Evolutionary conservation across 2,113 vertebrate species (phyloP).

Genomic region (Dipodomys ordii): DNA sequence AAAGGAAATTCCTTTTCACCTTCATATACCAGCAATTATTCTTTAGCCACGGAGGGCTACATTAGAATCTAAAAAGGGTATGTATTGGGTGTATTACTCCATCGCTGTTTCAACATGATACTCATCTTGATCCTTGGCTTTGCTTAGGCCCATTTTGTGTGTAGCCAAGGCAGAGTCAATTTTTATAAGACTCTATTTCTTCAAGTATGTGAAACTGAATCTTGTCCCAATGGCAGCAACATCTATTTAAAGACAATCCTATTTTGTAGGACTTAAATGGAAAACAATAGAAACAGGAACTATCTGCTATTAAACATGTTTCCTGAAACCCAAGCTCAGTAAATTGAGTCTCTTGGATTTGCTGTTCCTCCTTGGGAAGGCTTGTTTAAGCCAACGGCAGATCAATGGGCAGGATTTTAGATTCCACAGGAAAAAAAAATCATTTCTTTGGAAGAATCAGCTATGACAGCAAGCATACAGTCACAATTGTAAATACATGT

Average conservation of each 20-base stretch:
- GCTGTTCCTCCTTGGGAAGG: slow-evolving; percentile 52
- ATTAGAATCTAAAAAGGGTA: slow-evolving; percentile 41
- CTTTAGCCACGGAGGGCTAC: slow-evolving; percentile 12
- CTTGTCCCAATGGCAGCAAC: slow-evolving; percentile 54
- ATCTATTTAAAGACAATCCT: slow-evolving; percentile 77
- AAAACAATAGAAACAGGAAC: slow-evolving; percentile 81
- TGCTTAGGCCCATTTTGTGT: slow-evolving; percentile 57
- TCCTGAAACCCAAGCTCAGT: slow-evolving; percentile 75
- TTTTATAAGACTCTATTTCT: slow-evolving; percentile 74
- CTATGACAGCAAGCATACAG: background rate
- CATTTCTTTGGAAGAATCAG: slow-evolving; percentile 46
- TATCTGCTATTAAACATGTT: slow-evolving; percentile 75
- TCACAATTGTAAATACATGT: background rate
- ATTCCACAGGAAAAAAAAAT: slow-evolving; percentile 67
- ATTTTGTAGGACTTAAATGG: slow-evolving; percentile 72
- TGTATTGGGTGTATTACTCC: slow-evolving; percentile 42
- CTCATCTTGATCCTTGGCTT: slow-evolving; percentile 61
- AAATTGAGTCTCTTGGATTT: slow-evolving; percentile 64
- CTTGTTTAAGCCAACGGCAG: slow-evolving; percentile 61
- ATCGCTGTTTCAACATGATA: slow-evolving; percentile 56
- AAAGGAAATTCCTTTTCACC: slow-evolving; percentile 44
- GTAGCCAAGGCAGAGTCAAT: slow-evolving; percentile 61
- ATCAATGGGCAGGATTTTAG: slow-evolving; percentile 62
- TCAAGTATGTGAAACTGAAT: slow-evolving; percentile 74
- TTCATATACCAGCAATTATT: background rate